These are phyloP conservation scores for Aythya baeri DNA, from an alignment of 2,113 vertebrate genomes.

Conservation along the genomic window DNA sequence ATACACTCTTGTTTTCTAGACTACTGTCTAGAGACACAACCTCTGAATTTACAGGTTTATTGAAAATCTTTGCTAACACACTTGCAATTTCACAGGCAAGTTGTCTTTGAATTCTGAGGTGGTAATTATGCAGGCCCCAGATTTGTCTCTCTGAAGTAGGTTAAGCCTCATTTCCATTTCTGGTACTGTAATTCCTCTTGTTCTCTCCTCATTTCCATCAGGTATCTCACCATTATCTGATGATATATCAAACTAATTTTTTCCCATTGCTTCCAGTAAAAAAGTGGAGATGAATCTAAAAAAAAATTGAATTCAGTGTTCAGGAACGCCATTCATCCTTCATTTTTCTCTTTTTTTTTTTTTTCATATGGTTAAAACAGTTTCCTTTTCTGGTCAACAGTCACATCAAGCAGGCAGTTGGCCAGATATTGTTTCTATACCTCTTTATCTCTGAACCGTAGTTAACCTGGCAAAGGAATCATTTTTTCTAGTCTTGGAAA, in stretches of 20 bases:
- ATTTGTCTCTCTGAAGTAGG: background rate
- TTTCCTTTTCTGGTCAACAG: background rate
- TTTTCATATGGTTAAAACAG: background rate
- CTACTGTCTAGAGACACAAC: background rate
- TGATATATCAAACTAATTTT: background rate
- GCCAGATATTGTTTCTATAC: background rate
- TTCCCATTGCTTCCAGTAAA: background rate
- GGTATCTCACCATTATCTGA: no score
- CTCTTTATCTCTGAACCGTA: background rate
- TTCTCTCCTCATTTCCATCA: background rate
- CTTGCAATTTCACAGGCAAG: background rate
- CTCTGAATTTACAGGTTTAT: background rate
- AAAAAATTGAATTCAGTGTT: background rate
- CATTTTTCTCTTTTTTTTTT: background rate
- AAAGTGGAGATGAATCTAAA: background rate
- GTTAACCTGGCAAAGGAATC: background rate
- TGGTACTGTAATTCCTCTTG: background rate
- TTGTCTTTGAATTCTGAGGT: background rate
- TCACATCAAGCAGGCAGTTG: background rate
- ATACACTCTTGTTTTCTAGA: background rate
- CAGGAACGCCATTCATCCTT: background rate
- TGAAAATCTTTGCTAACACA: background rate
- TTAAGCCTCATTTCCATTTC: background rate
- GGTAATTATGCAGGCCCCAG: background rate
- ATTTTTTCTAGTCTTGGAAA: background rate